Base-by-base conservation (phyloP, 2,113 vertebrate species). In the Rana temporaria region DNA sequence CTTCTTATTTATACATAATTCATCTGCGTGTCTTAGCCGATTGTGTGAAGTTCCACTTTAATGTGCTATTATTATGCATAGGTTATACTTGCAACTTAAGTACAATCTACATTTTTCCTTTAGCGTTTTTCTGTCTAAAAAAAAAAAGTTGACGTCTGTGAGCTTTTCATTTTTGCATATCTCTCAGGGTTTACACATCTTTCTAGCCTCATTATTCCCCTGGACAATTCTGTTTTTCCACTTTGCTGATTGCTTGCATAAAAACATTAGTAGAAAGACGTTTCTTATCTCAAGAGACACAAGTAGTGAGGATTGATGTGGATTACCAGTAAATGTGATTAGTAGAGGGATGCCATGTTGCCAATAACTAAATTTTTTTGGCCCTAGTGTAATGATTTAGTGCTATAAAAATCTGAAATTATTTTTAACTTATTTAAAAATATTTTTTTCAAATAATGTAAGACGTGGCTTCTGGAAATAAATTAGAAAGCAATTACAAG, bases 281-380 rank as follows among this genome's bases (percentile, higher is more conserved):
- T 66, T 69, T 69, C 67, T 52, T 52, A 69, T 69, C 67, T 69
- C 67, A n/a, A 22, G 67, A 69, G 67, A 69, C 67, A 69, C 12
- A 18, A 22, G 14, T 42, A 68, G 30, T 42, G 32, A 42, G 32
- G 65, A 68, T 42, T 69, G 67, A 52, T 69, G 67, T 69, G 67
- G 42, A 69, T 69, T 69, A 69, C 19, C 67, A 52, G 38, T 69
- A 69, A 69, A 69, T 69, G 67, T 11, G 38, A 69, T 69, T 38
- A 69, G 67, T 20, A 68, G 34, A 68, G n/a, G 14, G 67, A 69
- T 69, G 42, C 18, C 67, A 52, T 69, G 67, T 16, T 69, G 66
- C 48, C 34, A 52, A 12, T 19, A 68, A 68, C 19, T 38, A 42
- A 42, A 48, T 12, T 48, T 48, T 32, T 48, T 22, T 69, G 8